phyloP scores from a whole-genome alignment of 2,797 vertebrate genomes.

The Potorous gilbertii region DNA sequence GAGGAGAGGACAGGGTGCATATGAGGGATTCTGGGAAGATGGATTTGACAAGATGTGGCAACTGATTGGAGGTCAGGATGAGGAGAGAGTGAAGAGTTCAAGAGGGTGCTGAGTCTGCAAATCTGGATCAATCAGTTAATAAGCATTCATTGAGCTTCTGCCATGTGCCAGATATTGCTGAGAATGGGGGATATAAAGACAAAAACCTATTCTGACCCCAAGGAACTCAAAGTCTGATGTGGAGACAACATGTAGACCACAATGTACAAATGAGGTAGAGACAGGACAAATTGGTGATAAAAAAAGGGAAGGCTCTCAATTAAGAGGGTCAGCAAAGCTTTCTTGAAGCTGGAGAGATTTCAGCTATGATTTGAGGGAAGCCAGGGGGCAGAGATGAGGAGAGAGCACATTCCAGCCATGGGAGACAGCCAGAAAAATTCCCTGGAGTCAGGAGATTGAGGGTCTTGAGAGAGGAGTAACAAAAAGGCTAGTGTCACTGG shows the following conservation, averaged over 20 bases:
- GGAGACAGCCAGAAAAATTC: background rate
- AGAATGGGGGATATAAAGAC: background rate
- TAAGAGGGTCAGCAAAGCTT: background rate
- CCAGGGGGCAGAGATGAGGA: background rate
- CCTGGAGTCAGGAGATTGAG: background rate
- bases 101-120: background rate
- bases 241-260: background rate
- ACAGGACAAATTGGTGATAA: background rate
- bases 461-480: background rate
- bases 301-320: background rate
- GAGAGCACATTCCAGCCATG: background rate
- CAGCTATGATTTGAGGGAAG: background rate
- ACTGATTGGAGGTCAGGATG: background rate
- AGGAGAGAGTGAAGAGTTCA: background rate
- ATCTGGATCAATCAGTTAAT: background rate
- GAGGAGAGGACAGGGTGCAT: background rate
- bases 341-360: background rate
- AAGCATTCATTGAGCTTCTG: background rate
- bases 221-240: background rate
- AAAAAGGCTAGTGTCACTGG: background rate
- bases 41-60: background rate
- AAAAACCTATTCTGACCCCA: background rate
- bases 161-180: background rate
- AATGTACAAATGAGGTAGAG: background rate
- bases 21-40: background rate